Evolutionary conservation across 2,888 invertebrate genomes (phyloP), one percentile per base, ranked within the genome.

Genomic region (Eupithecia centaureata): DNA sequence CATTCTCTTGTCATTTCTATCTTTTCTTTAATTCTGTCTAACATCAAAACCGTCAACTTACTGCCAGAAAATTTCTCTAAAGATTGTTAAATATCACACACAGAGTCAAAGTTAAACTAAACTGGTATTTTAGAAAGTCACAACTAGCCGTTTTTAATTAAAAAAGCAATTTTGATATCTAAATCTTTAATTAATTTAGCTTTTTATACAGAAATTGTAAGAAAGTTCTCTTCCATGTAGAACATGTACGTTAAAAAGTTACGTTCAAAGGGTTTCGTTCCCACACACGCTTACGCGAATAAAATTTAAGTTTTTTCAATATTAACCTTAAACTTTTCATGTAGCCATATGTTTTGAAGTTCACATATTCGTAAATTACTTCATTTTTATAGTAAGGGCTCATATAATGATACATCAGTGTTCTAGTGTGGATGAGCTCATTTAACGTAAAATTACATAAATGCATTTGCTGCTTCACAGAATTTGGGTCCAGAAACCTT

Each of bases 401-500:
- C 72, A 75, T 71, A 0, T 28, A n/a, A 15, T 57, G 5, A n/a
- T 8, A 22, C 18, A 73, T 13, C 61, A 54, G 38, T 13, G 18
- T 7, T 60, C 68, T 66, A 10, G 63, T 10, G 5, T 47, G 30
- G 0, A 10, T 0, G 1, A 76, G 33, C n/a, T 64, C 58, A 10
- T 59, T 62, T 7, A 74, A 25, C 1, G 62, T 64, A 27, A 65
- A 57, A n/a, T 71, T 64, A 52, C 65, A 68, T 62, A 38, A 68
- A 7, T 57, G 22, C 2, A 72, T 52, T 8, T 72, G 4, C 7
- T 51, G 5, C 13, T 13, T 58, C n/a, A 70, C 30, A 8, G 56
- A 62, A 42, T 79, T 77, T 64, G 76, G 70, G 60, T 84, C 80
- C 0, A 82, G 63, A 65, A 76, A 74, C 18, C 77, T 75, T 2